phyloP scores from a whole-genome alignment of 2,113 vertebrate species.

The Grallaria varia region DNA sequence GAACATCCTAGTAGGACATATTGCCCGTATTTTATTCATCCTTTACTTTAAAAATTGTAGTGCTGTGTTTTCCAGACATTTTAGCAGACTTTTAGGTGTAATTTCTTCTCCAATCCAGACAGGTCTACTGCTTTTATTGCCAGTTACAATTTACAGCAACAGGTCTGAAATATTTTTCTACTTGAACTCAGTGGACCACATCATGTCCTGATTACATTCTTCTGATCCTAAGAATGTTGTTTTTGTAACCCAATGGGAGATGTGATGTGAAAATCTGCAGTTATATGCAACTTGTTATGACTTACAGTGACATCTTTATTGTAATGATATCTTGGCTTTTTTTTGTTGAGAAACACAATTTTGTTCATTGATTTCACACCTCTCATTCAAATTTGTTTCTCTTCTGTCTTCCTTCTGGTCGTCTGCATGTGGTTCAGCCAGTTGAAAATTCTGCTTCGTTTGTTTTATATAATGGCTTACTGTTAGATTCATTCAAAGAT shows the following conservation, averaged over 20 bases:
- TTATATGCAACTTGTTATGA: not conserved
- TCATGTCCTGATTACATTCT: not conserved
- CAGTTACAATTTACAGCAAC: not conserved
- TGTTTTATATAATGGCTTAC: not conserved
- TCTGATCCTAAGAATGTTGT: not conserved
- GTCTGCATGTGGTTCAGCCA: not conserved
- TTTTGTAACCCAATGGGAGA: not conserved
- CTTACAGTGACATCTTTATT: not conserved
- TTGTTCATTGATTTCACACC: not conserved
- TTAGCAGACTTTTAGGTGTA: conserved; percentile 2
- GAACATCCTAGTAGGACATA: not conserved
- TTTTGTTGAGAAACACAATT: not conserved
- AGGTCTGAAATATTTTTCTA: not conserved
- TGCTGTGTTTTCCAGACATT: not conserved
- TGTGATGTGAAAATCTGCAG: not conserved
- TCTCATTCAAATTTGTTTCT: not conserved
- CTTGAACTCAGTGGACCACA: not conserved
- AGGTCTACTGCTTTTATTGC: conserved; percentile 1
- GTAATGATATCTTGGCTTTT: not conserved
- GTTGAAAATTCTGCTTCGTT: not conserved
- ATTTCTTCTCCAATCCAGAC: not conserved
- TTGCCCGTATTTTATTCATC: not conserved
- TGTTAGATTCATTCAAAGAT: not conserved
- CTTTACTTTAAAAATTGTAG: not conserved
- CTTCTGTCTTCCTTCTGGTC: not conserved